Evolutionary conservation across 2,888 invertebrate genomes (phyloP), one percentile per base, ranked within the genome.

Genomic region (Allygus modestus): DNA sequence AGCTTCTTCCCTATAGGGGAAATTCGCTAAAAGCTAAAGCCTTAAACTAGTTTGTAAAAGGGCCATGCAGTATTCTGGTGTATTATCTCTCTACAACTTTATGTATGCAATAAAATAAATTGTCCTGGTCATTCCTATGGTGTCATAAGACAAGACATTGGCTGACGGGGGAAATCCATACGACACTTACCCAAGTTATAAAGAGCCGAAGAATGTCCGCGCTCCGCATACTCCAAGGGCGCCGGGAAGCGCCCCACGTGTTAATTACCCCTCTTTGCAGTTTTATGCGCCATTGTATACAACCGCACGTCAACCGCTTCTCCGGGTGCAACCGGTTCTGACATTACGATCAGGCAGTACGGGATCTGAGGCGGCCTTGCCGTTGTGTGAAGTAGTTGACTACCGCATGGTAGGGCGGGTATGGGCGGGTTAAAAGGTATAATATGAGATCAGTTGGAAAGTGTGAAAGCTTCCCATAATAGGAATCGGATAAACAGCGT

Each of bases 241-340:
- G 58, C 58, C 58, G 17, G 58, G 58, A 58, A 58, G 58, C 58
- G 1, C 51, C n/a, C 51, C n/a, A n/a, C 58, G 20, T n/a, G 58
- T 7, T 58, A 58, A 58, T 58, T 58, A 58, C 23, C 23, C 20
- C 23, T 2, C 7, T 46, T 58, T 12, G 12, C 58, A 58, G 58
- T 58, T 58, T 58, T 58, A 58, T 23, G 58, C 20, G 23, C 58
- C 23, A 58, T 23, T 58, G 2, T 23, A 20, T 23, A 20, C n/a
- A 58, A 20, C 58, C 2, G 51, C 41, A 11, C n/a, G n/a, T n/a
- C n/a, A 37, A 9, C 51, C 51, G 51, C 51, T n/a, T 4, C 12
- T 51, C n/a, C n/a, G n/a, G n/a, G 12, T 23, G 23, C 23, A 12
- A 58, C 58, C 58, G 58, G 58, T 58, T 58, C n/a, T 20, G 23